Evolutionary conservation across 1,140 invertebrate species (phyloP), one percentile per base, ranked within the genome.

Genomic region (Ceratosolen fusciceps): DNA sequence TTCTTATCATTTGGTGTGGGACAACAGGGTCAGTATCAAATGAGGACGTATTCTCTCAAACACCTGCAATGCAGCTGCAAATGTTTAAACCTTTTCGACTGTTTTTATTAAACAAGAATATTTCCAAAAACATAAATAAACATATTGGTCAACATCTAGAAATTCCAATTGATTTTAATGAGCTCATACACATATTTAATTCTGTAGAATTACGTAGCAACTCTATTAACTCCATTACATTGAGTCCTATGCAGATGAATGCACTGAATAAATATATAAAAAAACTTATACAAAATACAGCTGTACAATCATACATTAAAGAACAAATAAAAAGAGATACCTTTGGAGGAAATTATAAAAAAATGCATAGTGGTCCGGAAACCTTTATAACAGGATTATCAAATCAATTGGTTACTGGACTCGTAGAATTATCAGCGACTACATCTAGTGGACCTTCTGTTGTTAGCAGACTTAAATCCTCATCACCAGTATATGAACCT

Each of bases 41-140:
- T 81, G 85, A 74, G 82, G 85, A 14, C 47, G 79, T 82, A 37
- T 65, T 87, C 14, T 58, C 76, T 7, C 83, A 81, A 29, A 84
- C 83, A 16, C 88, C 88, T 4, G 87, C 87, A 2, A 84, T 84
- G 5, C 89, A 90, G 71, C 81, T 90, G 62, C 84, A 89, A 8
- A 87, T 88, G 71, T 81, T 90, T n/a, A 80, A 84, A 4, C 74
- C 82, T 2, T 90, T 88, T 75, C 83, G 86, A n/a, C 85, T 83
- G 60, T 67, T 73, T 1, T 21, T 7, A 3, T 31, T 29, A 62
- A 9, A 49, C 8, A 75, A 47, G 58, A 10, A 60, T 26, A 56
- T 10, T 10, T 16, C 19, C 1, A 71, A 29, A 49, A 71, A 5
- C 37, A 37, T 37, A 1, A 43, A 52, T 49, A 14, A 43, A 31